Base-by-base conservation (phyloP, 2,113 vertebrate genomes). In the Romanogobio albipinnatus region DNA sequence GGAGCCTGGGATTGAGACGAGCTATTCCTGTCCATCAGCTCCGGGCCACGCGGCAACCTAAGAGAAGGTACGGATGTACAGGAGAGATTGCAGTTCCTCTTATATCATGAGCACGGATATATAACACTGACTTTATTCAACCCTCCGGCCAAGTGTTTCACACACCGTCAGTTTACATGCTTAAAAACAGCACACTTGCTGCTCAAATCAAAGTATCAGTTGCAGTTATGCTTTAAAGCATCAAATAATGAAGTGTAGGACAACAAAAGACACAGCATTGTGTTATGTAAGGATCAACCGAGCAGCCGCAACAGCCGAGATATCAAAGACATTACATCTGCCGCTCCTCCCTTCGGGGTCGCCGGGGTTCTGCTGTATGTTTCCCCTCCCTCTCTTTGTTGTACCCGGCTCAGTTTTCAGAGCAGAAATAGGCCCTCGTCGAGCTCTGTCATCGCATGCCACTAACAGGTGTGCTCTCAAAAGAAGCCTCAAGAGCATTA, bases 391-490 rank as follows among this genome's bases (percentile, higher is more conserved):
- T 78, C 56, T n/a, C 76, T 36, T 22, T 56, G 74, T 56, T 76
- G 74, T 33, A 29, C 47, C 73, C 24, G 14, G 49, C 74, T 61
- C 56, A 5, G 58, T 22, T 47, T 78, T 71, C 22, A 24, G 22
- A 15, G 58, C 22, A 39, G 13, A 61, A 79, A 45, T 45, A 75
- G 39, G 36, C 39, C 4, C 8, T 26, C 10, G 17, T 29, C 15
- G 51, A 81, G 74, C 89, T 91, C 90, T 90, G 89, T 90, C 91
- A 82, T 86, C 89, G 90, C 89, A 91, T 92, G 92, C 87, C 88
- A 90, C 90, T 91, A 92, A 93, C 93, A 94, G 92, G 93, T 94
- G 93, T 81, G 87, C 76, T 73, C 85, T 92, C 93, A 92, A 92
- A 92, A 92, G 89, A 91, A 89, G 91, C 90, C 93, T 91, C 75